phyloP scores from a whole-genome alignment of 2,113 vertebrate species.

The Prionailurus bengalensis region DNA sequence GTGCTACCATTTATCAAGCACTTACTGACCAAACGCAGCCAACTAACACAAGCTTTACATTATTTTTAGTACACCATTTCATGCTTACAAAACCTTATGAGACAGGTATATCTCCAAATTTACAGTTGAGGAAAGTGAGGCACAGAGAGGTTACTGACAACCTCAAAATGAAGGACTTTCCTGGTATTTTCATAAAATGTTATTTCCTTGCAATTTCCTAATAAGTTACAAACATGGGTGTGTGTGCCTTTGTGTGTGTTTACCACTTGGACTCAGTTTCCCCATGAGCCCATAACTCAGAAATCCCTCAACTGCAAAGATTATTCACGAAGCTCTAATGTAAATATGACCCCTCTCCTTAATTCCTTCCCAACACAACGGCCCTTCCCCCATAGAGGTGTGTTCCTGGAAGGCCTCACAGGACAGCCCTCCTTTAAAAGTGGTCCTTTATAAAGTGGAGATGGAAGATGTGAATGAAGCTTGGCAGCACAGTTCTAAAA shows the following conservation, averaged over 20 bases:
- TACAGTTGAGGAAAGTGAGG: not conserved
- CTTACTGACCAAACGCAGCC: not conserved
- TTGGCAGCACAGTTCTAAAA: not conserved
- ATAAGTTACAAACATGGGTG: not conserved
- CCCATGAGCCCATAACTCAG: not conserved
- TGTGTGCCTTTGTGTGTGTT: not conserved
- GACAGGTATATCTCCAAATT: not conserved
- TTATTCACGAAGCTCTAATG: not conserved
- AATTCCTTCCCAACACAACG: not conserved
- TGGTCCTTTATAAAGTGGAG: not conserved
- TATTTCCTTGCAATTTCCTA: not conserved
- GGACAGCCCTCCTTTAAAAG: not conserved
- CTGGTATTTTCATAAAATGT: slow-evolving; percentile 15
- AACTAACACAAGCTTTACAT: not conserved
- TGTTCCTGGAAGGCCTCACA: not conserved
- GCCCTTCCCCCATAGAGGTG: not conserved
- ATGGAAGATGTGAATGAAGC: not conserved
- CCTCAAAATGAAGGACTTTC: not conserved
- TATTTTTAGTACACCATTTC: not conserved
- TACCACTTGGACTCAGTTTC: not conserved
- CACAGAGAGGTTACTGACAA: not conserved
- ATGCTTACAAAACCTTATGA: not conserved
- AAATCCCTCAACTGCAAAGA: not conserved
- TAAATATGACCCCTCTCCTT: not conserved
- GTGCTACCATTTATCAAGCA: not conserved